Evolutionary conservation across 2,113 vertebrate genomes (phyloP).

Genomic region (Tachuris rubrigastra): DNA sequence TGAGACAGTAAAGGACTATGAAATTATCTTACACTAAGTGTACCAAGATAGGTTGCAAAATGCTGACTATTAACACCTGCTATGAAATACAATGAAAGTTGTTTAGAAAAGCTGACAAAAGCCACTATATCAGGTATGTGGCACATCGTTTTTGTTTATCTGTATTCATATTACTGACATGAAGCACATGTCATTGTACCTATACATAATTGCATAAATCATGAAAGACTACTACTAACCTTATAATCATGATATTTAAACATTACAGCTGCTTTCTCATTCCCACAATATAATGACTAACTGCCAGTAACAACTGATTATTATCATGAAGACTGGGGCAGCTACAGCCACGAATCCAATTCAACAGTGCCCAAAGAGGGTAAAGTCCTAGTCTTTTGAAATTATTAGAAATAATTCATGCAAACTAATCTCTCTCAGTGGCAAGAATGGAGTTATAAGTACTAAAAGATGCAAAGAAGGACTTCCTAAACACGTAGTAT

Average conservation of each 20-base stretch:
- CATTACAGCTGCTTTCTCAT: slow-evolving; percentile 57
- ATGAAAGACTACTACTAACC: slow-evolving; percentile 45
- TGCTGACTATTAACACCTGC: neutral
- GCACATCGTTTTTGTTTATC: slow-evolving; percentile 21
- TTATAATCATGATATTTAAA: slow-evolving; percentile 64
- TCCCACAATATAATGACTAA: slow-evolving; percentile 45
- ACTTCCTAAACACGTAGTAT: neutral
- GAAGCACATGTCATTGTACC: slow-evolving; percentile 25
- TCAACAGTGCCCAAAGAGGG: neutral
- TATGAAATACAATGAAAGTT: neutral
- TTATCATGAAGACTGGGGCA: slow-evolving; percentile 47
- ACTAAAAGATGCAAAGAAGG: neutral
- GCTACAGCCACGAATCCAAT: slow-evolving; percentile 20
- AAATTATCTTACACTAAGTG: neutral
- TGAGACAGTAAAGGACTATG: neutral
- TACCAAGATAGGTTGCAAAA: neutral
- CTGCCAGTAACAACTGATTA: slow-evolving; percentile 55
- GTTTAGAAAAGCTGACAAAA: neutral
- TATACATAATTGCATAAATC: slow-evolving; percentile 51
- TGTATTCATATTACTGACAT: neutral
- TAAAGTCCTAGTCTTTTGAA: neutral
- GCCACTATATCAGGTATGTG: neutral
- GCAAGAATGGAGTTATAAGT: neutral
- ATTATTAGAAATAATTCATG: neutral
- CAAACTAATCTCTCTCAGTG: neutral